Evolutionary conservation across 2,797 vertebrate species (phyloP).

Genomic region (Sphaeramia orbicularis): DNA sequence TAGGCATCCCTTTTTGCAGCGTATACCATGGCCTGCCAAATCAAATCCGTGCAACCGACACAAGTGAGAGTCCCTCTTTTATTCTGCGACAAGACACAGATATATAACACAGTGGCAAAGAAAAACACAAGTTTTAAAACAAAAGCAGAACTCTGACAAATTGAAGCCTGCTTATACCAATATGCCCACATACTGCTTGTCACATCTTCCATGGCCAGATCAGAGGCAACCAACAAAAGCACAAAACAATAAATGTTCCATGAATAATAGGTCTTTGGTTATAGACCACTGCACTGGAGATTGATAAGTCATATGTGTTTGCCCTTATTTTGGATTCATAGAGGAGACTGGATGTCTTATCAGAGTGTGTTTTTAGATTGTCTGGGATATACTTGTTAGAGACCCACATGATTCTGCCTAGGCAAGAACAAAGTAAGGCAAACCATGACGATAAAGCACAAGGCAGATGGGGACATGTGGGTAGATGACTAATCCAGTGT

Average conservation of each 20-base stretch:
- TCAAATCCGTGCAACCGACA: slow-evolving; percentile 38
- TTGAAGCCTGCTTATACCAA: slow-evolving; percentile 59
- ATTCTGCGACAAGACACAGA: slow-evolving; percentile 39
- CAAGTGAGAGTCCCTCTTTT: slow-evolving; percentile 30
- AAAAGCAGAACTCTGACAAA: slow-evolving; percentile 69
- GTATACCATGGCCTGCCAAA: slow-evolving; percentile 36
- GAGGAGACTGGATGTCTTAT: slow-evolving; percentile 65
- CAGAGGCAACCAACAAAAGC: slow-evolving; percentile 67
- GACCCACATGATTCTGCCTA: slow-evolving; percentile 67
- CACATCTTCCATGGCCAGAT: slow-evolving; percentile 70
- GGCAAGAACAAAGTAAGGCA: slow-evolving; percentile 80
- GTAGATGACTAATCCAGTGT: slow-evolving; percentile 75
- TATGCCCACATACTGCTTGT: slow-evolving; percentile 70
- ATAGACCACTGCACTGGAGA: slow-evolving; percentile 73
- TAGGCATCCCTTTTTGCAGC: slow-evolving; percentile 5
- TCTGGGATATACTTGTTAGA: slow-evolving; percentile 73
- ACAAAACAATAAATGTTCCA: slow-evolving; percentile 76
- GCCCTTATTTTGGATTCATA: slow-evolving; percentile 67
- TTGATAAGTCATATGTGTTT: slow-evolving; percentile 76
- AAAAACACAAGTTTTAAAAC: slow-evolving; percentile 55
- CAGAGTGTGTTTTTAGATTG: slow-evolving; percentile 74
- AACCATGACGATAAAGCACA: slow-evolving; percentile 71
- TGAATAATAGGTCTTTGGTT: slow-evolving; percentile 76
- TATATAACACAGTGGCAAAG: slow-evolving; percentile 50
- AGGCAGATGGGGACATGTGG: slow-evolving; percentile 70